These are phyloP conservation scores for Harpegnathos saltator DNA, from an alignment of 1,140 invertebrate genomes.

Conservation along the genomic window DNA sequence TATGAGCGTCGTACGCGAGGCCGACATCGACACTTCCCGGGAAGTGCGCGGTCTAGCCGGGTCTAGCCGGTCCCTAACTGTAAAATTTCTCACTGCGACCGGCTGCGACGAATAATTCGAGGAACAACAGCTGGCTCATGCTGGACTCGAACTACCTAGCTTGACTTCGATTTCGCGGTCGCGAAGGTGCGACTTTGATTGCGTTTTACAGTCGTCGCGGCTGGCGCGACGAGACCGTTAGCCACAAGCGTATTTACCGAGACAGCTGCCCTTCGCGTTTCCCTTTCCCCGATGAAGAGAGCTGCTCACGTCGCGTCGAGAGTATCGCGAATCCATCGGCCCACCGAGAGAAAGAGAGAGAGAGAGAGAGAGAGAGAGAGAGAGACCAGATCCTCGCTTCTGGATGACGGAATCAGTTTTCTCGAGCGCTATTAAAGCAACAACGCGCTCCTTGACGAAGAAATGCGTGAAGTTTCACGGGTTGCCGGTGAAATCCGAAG, in stretches of 20 bases:
- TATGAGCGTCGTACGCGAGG: neutral
- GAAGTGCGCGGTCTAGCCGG: neutral
- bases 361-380: no score
- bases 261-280: neutral
- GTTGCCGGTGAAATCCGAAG: constrained; percentile 64
- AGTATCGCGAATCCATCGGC: neutral
- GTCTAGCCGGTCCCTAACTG: constrained; percentile 49
- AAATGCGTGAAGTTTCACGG: constrained; percentile 42
- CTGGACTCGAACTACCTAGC: neutral
- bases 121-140: neutral
- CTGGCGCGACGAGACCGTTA: neutral
- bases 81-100: constrained; percentile 29
- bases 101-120: neutral
- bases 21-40: constrained; percentile 39
- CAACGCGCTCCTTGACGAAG: constrained; percentile 36
- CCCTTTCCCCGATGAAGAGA: neutral
- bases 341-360: no score
- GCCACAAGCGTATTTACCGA: neutral
- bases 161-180: neutral
- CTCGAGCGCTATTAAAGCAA: constrained; percentile 23
- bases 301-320: no score
- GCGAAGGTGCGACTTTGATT: neutral
- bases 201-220: neutral
- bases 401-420: constrained; percentile 12
- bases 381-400: neutral